Conservation (phyloP, 2,888 invertebrate genomes). For the Drosophila prolongata region DNA sequence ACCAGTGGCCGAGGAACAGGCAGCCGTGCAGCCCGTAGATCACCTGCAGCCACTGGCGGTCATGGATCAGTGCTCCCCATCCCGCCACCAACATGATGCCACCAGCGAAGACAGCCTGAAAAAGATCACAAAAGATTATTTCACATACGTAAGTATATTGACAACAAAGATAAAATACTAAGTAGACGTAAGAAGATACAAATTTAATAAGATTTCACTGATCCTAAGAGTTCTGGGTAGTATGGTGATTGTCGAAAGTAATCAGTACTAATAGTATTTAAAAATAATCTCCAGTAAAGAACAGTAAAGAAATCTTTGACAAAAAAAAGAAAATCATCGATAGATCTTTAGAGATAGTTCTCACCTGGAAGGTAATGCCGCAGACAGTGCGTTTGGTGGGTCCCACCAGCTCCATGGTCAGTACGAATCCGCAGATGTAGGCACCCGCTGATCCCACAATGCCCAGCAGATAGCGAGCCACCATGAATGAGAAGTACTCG, state of each 20-base stretch:
- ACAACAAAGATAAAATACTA: no score
- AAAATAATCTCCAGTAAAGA: no score
- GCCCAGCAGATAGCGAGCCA: slow-evolving; percentile 89
- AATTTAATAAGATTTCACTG: not conserved
- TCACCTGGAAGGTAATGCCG: slow-evolving; percentile 88
- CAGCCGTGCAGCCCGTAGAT: slow-evolving; percentile 91
- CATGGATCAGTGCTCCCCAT: slow-evolving; percentile 91
- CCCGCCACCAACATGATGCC: slow-evolving; percentile 93
- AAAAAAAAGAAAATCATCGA: no score
- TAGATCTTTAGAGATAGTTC: not conserved
- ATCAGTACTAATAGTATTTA: no score
- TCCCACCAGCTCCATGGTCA: slow-evolving; percentile 94
- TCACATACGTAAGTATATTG: no score
- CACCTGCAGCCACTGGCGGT: slow-evolving; percentile 90
- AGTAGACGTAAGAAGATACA: no score
- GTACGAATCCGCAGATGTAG: slow-evolving; percentile 85
- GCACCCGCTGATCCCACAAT: slow-evolving; percentile 93
- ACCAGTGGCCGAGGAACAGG: slow-evolving; percentile 91
- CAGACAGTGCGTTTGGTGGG: slow-evolving; percentile 91
- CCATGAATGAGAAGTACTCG: slow-evolving; percentile 90
- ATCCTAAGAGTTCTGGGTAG: no score
- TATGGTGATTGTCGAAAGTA: no score
- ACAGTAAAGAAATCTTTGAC: no score
- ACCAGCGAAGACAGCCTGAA: slow-evolving; percentile 90
- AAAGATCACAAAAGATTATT: not conserved